Conservation (phyloP, 2,113 vertebrate genomes). For the Eptesicus fuscus region DNA sequence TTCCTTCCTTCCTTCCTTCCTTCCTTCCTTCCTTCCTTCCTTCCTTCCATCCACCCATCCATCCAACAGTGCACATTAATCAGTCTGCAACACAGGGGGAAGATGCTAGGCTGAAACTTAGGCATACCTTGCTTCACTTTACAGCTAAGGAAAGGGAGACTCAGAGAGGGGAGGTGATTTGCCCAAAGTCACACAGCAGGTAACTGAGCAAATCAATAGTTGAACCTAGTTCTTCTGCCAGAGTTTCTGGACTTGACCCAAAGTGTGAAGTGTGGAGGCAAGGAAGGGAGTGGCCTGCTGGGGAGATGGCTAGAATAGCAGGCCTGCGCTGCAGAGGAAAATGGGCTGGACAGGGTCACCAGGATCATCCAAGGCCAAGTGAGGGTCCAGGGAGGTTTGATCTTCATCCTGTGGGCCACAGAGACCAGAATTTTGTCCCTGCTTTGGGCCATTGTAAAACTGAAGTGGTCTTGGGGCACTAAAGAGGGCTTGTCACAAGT, state of each 20-base stretch:
- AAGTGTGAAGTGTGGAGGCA: background rate
- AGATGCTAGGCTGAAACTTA: background rate
- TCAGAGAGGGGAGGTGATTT: constrained; percentile 4
- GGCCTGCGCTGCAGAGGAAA: background rate
- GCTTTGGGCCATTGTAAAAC: background rate
- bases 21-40: background rate
- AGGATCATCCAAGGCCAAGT: background rate
- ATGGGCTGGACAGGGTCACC: background rate
- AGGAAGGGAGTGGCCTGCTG: background rate
- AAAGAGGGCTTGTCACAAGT: background rate
- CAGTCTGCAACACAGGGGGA: background rate
- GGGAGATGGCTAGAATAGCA: background rate
- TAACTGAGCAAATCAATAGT: background rate
- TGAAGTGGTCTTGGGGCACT: background rate
- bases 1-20: background rate
- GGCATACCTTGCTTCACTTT: background rate
- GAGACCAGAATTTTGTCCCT: background rate
- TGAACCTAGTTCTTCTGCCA: background rate
- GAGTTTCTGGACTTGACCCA: background rate
- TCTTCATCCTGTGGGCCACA: background rate
- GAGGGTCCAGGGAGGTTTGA: background rate
- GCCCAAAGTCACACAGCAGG: background rate
- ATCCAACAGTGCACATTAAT: background rate
- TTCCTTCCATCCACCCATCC: background rate
- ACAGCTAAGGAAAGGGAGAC: background rate